Evolutionary conservation across 2,888 invertebrate species (phyloP).

Genomic region (Cheilosia scutellata): DNA sequence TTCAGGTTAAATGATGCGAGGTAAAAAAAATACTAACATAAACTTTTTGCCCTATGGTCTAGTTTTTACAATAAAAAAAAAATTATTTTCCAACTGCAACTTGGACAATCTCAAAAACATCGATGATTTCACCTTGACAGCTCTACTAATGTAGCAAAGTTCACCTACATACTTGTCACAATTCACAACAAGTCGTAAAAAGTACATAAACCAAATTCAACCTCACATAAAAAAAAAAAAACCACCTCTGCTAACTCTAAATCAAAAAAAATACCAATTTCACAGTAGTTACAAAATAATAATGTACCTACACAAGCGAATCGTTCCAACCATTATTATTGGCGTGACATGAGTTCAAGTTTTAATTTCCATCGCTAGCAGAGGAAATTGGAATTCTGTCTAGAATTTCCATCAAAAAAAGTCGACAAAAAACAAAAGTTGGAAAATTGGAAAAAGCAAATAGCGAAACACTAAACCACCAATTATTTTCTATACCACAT

Average conservation of each 20-base stretch:
- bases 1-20: no score
- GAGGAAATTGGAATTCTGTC: conserved; percentile 18
- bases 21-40: no score
- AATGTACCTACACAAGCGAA: neutral
- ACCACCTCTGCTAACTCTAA: neutral
- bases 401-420: conserved; percentile 8
- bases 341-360: conserved; percentile 13
- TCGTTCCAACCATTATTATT: neutral
- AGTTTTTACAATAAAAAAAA: no score
- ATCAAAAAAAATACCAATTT: neutral
- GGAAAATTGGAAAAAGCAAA: conserved; percentile 9
- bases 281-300: neutral
- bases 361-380: neutral
- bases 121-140: neutral
- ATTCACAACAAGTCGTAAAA: neutral
- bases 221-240: neutral
- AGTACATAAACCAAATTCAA: neutral
- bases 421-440: neutral
- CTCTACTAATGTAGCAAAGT: neutral
- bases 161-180: neutral
- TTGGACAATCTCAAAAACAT: no score
- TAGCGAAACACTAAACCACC: neutral
- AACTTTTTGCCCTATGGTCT: no score
- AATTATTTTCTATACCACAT: conserved; percentile 6
- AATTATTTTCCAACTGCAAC: no score